Percentiles rank a stretch among this genome's conserved stretches.
Evolutionary conservation across 1,140 invertebrate species (phyloP).

Genomic region (Laupala kohalensis): DNA sequence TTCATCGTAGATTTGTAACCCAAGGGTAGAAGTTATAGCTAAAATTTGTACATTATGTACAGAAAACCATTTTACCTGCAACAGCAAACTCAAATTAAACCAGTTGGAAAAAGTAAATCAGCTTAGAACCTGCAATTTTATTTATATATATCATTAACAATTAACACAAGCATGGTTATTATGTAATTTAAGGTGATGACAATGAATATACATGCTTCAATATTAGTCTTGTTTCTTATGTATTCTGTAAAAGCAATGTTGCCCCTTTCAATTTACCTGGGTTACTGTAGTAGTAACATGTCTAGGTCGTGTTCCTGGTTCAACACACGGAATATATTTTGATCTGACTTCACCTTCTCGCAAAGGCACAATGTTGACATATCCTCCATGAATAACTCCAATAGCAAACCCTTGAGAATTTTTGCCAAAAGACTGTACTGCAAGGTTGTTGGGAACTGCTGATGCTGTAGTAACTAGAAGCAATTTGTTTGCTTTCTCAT

Average conservation of each 20-base stretch:
- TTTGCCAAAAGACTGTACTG: conserved; percentile 13
- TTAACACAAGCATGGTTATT: too few relatives aligned
- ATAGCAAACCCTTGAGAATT: conserved; percentile 13
- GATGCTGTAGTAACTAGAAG: conserved; percentile 18
- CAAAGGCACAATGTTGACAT: conserved; percentile 19
- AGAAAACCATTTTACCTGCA: neutral
- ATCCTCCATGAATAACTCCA: conserved; percentile 19
- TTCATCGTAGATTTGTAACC: neutral
- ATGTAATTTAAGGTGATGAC: too few relatives aligned
- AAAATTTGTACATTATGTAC: neutral
- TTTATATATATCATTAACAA: too few relatives aligned
- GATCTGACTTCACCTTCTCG: conserved; percentile 11
- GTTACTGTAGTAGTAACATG: conserved; percentile 13
- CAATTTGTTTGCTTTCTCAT: conserved; percentile 13
- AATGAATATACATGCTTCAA: too few relatives aligned
- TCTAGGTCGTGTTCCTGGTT: conserved; percentile 12
- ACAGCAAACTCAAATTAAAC: too few relatives aligned
- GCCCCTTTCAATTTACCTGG: neutral
- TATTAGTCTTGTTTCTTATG: too few relatives aligned
- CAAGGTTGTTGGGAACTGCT: conserved; percentile 17
- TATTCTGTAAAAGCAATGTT: neutral
- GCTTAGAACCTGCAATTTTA: too few relatives aligned
- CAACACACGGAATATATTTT: conserved; percentile 18
- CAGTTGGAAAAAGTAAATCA: too few relatives aligned
- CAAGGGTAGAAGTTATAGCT: neutral